Conservation (phyloP, 2,113 vertebrate genomes). For the Phylloscopus whistleri region DNA sequence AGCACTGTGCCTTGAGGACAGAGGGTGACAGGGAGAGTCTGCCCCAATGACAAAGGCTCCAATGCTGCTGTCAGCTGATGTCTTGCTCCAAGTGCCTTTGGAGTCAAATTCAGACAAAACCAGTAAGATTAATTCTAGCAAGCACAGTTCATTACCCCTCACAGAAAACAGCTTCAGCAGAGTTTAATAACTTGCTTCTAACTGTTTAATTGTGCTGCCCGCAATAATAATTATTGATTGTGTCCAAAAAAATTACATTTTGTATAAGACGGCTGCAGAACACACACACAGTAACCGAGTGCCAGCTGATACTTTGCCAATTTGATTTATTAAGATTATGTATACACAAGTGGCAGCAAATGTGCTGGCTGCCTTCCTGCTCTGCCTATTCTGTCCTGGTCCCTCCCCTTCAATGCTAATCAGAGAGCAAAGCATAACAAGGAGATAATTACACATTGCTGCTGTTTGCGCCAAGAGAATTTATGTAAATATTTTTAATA, state of each 20-base stretch:
- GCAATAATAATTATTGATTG: slow-evolving; percentile 53
- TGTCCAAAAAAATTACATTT: slow-evolving; percentile 16
- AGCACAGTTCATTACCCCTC: not conserved
- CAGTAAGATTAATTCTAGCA: not conserved
- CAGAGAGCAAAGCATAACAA: slow-evolving; percentile 6
- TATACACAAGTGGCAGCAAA: slow-evolving; percentile 28
- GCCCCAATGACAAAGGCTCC: not conserved
- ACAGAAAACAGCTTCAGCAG: not conserved
- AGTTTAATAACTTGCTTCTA: slow-evolving; percentile 20
- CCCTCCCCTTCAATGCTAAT: slow-evolving; percentile 51
- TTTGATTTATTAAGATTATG: slow-evolving; percentile 44
- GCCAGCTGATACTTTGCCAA: slow-evolving; percentile 50
- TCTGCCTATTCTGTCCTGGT: not conserved
- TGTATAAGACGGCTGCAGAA: not conserved
- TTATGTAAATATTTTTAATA: slow-evolving; percentile 21
- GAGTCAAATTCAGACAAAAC: not conserved
- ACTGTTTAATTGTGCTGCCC: slow-evolving; percentile 3
- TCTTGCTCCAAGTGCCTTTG: not conserved
- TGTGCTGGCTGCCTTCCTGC: slow-evolving; percentile 46
- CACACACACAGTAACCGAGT: not conserved
- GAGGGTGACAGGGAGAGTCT: rapidly evolving
- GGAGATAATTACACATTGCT: not conserved
- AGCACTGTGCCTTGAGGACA: not conserved
- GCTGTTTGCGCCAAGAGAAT: not conserved
- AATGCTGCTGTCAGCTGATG: not conserved